phyloP scores from a whole-genome alignment of 1,140 invertebrate species.

The Lepidurus arcticus region DNA sequence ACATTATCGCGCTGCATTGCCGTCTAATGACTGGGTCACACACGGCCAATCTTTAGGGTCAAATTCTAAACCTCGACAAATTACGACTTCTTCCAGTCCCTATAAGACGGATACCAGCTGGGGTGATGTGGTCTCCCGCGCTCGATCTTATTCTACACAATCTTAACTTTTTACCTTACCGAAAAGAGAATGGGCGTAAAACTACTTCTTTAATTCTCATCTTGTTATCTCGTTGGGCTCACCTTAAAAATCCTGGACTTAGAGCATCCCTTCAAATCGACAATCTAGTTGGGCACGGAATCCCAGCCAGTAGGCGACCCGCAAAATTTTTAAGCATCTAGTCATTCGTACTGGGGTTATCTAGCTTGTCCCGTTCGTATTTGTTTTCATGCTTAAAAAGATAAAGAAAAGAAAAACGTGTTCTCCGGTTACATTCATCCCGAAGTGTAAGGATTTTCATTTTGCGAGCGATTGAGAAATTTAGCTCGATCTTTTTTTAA shows the following conservation, averaged over 20 bases:
- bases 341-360: not conserved
- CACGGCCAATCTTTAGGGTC: constrained; percentile 34
- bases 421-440: not conserved
- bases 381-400: not conserved
- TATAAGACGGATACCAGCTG: constrained; percentile 16
- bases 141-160: not conserved
- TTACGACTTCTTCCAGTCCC: not conserved
- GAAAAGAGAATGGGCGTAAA: not conserved
- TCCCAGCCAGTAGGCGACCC: not conserved
- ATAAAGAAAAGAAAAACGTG: not conserved
- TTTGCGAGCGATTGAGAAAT: not conserved
- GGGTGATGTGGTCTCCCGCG: constrained; percentile 25
- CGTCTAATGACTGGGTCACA: constrained; percentile 74
- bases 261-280: not conserved
- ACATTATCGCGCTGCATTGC: constrained; percentile 74
- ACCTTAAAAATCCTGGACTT: not conserved
- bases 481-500: not conserved
- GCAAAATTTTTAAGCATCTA: not conserved
- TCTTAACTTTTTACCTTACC: not conserved
- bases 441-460: not conserved
- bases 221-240: not conserved
- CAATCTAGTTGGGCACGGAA: not conserved
- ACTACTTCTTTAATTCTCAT: not conserved
- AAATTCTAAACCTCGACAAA: not conserved
- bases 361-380: not conserved